phyloP scores from a whole-genome alignment of 2,113 vertebrate genomes.

The Sprattus sprattus region DNA sequence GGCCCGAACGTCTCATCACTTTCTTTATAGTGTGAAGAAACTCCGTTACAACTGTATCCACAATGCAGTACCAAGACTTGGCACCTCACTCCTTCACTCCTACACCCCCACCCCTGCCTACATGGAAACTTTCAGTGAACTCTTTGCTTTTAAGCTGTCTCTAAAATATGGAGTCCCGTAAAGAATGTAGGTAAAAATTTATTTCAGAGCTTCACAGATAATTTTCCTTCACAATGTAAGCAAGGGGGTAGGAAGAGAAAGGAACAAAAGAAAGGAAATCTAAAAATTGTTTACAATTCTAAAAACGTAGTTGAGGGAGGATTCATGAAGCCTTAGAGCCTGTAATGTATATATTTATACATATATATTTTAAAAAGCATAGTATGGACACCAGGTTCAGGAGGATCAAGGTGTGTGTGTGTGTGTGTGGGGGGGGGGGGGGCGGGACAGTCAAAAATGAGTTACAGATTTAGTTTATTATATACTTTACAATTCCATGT shows the following conservation, averaged over 20 bases:
- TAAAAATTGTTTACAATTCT: background rate
- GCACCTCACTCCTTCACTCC: constrained; percentile 54
- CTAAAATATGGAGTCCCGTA: constrained; percentile 62
- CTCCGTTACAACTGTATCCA: constrained; percentile 73
- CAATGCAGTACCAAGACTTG: constrained; percentile 44
- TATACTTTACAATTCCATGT: constrained; percentile 56
- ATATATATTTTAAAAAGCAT: constrained; percentile 56
- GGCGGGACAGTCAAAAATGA: background rate
- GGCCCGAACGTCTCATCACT: constrained; percentile 65
- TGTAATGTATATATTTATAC: constrained; percentile 5
- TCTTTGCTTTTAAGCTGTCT: constrained; percentile 53
- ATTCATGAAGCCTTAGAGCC: constrained; percentile 13
- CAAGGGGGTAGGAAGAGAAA: constrained; percentile 25
- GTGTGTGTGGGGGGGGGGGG: constrained; percentile 1
- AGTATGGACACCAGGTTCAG: constrained; percentile 45
- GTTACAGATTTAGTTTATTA: constrained; percentile 39
- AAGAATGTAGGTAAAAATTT: constrained; percentile 60
- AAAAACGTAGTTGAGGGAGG: constrained; percentile 6
- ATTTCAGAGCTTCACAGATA: constrained; percentile 69
- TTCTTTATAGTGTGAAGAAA: constrained; percentile 69
- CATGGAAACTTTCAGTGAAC: constrained; percentile 54
- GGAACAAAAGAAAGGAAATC: background rate
- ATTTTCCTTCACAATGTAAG: constrained; percentile 54
- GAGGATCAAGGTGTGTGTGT: constrained; percentile 26
- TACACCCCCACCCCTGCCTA: constrained; percentile 45